Conservation (phyloP, 1,140 invertebrate species). For the Pachyrhynchus sulphureomaculatus region DNA sequence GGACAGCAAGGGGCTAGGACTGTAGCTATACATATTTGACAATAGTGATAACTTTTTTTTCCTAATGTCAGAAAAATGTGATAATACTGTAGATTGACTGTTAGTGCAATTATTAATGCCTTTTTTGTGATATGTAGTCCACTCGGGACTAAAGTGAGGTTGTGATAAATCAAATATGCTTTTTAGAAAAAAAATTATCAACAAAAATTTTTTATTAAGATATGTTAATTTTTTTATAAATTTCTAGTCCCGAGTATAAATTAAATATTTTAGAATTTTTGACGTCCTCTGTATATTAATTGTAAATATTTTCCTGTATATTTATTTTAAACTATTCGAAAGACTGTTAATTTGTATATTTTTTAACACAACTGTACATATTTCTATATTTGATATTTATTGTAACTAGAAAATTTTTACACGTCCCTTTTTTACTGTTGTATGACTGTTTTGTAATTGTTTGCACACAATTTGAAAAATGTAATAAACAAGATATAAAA, state of each 20-base stretch:
- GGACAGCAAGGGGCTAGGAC: conserved; percentile 56
- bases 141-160: conserved; percentile 1
- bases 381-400: conserved; percentile 18
- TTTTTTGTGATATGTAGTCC: conserved; percentile 24
- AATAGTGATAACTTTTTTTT: conserved; percentile 23
- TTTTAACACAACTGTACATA: conserved; percentile 9
- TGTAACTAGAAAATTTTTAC: conserved; percentile 10
- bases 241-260: no score
- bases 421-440: neutral
- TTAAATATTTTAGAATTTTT: no score
- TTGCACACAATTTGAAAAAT: neutral
- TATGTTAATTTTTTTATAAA: no score
- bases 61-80: conserved; percentile 44
- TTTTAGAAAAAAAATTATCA: no score
- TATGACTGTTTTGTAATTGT: neutral
- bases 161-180: neutral
- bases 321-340: conserved; percentile 18
- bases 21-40: conserved; percentile 63
- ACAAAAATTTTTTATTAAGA: no score
- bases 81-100: conserved; percentile 37
- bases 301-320: conserved; percentile 6
- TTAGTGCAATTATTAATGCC: conserved; percentile 42
- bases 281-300: no score
- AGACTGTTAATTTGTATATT: conserved; percentile 23
- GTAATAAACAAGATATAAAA: neutral